Percentiles rank a stretch among this genome's conserved stretches.
Evolutionary conservation across 2,888 invertebrate species (phyloP).

Genomic region (Stenurella melanura): DNA sequence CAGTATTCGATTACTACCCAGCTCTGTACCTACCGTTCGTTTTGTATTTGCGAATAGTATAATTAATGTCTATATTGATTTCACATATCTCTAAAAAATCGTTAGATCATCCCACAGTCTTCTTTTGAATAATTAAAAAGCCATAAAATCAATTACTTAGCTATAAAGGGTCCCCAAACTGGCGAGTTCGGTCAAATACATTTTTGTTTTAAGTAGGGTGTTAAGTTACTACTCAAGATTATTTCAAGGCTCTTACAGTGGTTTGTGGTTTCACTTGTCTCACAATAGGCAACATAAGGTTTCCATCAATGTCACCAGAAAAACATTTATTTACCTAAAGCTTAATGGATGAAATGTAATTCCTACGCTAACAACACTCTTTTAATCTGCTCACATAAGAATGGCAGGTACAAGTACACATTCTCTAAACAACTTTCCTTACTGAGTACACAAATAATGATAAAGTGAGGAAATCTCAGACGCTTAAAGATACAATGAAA

Average conservation of each 20-base stretch:
- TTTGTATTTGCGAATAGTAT: no score
- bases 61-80: background rate
- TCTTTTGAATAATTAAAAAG: background rate
- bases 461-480: background rate
- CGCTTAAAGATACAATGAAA: background rate
- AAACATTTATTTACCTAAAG: background rate
- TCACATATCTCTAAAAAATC: background rate
- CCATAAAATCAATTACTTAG: background rate
- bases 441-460: background rate
- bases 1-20: no score
- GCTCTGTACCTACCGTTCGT: no score
- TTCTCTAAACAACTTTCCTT: background rate
- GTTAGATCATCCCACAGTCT: background rate
- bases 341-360: background rate
- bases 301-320: background rate
- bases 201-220: background rate
- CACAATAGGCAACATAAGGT: background rate
- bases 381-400: background rate
- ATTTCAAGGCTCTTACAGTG: background rate
- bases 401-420: background rate
- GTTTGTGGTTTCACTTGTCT: conserved; percentile 27
- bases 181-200: background rate
- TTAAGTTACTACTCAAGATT: conserved; percentile 5
- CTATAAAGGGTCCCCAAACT: background rate
- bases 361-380: background rate